phyloP scores from a whole-genome alignment of 92 coral and sea anemone genomes.

The Epizoanthus stellaris region DNA sequence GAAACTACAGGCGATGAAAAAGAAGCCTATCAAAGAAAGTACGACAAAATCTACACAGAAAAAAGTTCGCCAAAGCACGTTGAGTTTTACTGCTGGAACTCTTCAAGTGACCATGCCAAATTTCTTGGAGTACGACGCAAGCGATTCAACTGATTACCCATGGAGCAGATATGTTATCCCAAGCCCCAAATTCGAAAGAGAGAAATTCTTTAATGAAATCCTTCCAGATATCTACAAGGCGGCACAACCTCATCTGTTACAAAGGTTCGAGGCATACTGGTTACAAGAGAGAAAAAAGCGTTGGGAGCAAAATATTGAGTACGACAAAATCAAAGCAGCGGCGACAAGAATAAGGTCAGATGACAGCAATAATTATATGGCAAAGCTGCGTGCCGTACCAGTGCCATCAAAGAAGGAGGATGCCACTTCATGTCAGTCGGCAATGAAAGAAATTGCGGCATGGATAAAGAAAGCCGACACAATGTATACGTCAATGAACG shows the following conservation, averaged over 20 bases:
- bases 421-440: too few relatives aligned
- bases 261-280: neutral
- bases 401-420: too few relatives aligned
- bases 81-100: slow-evolving; percentile 4
- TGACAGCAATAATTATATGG: too few relatives aligned
- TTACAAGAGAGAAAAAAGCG: neutral
- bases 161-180: slow-evolving; percentile 6
- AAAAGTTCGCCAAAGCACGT: neutral
- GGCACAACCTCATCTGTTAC: neutral
- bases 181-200: neutral
- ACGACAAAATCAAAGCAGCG: too few relatives aligned
- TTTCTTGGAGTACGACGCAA: neutral
- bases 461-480: too few relatives aligned
- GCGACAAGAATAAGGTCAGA: too few relatives aligned
- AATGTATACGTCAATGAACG: too few relatives aligned
- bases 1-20: too few relatives aligned
- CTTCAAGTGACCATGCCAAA: neutral
- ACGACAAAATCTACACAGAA: neutral
- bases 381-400: too few relatives aligned
- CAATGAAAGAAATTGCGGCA: too few relatives aligned
- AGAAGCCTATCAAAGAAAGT: too few relatives aligned
- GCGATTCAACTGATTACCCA: neutral
- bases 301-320: neutral
- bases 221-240: slow-evolving; percentile 20
- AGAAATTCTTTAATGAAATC: slow-evolving; percentile 20